Evolutionary conservation across 2,797 vertebrate species (phyloP), one percentile per base, ranked within the genome.

Genomic region (Molothrus aeneus): DNA sequence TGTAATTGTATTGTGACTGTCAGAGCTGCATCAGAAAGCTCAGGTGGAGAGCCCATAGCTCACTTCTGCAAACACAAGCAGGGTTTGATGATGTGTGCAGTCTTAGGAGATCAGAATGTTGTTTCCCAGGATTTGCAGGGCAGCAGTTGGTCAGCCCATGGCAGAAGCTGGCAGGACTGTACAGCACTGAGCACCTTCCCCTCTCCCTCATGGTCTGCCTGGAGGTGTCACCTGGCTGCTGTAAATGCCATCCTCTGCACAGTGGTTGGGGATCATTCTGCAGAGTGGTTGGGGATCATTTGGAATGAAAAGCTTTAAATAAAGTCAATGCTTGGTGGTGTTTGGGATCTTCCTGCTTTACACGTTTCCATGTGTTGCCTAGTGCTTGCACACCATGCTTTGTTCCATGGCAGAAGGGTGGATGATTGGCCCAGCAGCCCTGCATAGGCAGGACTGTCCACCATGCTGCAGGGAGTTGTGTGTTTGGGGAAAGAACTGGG

Each of bases 211-310:
- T 0, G 2, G n/a, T 54, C 42, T 29, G 7, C 34, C 42, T 17
- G 42, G 63, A 29, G 38, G 8, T 4, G 8, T 48, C 14, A 4
- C 1, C 7, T 64, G 86, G 8, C 6, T 72, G 26, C 71, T 81
- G 3, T n/a, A 42, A 71, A 45, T 31, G 13, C 28, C 5, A 0
- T 79, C 16, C 5, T 31, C 38, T 54, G 2, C 53, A 32, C 64
- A 17, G n/a, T 2, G 7, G 11, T 1, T 28, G 10, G 53, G 57
- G 19, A 11, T 20, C 0, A 0, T 70, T 51, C 38, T 53, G 1
- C 48, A 32, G 75, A 24, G 28, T 2, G 7, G 13, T 1, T 28
- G 6, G 66, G 57, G 22, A 10, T 13, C 0, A 0, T 68, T 48
- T 10, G 10, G 40, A 38, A 24, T 13, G 3, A 18, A 57, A 56